Base-by-base conservation (phyloP, 2,888 invertebrate species). In the Pachliopta kotzebuea region DNA sequence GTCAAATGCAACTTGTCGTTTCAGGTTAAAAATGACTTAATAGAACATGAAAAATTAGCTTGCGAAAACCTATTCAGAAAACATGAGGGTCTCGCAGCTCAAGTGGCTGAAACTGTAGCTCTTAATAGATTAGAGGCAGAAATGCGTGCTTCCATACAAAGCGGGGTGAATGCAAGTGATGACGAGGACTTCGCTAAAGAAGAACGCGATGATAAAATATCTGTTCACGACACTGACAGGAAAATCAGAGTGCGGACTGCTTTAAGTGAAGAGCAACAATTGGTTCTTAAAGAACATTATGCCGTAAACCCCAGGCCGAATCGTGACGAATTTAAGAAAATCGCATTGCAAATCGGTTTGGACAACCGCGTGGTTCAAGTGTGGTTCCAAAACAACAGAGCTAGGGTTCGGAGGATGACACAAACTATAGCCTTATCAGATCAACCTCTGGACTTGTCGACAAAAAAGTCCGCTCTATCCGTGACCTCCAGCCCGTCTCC, bases 331-430 rank as follows among this genome's bases (percentile, higher is more conserved):
- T 95, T 99, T 74, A 95, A 96, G 60, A 94, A 96, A 80, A 97
- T 99, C 74, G 98, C 98, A 3, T 94, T 96, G 23, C 93, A 93
- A 67, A 92, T 95, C 53, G 95, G 95, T 61, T 94, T 95, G 74
- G 95, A 95, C 63, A 95, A 95, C 53, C 92, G 97, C 65, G 96
- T 97, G 1, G 96, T 96, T 4, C 96, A 98, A 92, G 98, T 98
- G 8, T 98, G 98, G 98, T 98, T 98, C 83, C 98, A 98, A 90
- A 98, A 98, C 84, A 97, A 97, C 70, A 93, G 98, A 70, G 98
- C 98, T 0, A 93, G 98, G 61, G 97, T 97, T 78, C 94, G 98
- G 56, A 94, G 97, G 72, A 84, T 94, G 86, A 93, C 92, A 49
- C 92, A 86, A 68, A 78, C 78, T 6, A 71, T 83, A 29, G 76